These are phyloP conservation scores for Eremophila alpestris DNA, from an alignment of 2,797 vertebrate species.

Conservation along the genomic window DNA sequence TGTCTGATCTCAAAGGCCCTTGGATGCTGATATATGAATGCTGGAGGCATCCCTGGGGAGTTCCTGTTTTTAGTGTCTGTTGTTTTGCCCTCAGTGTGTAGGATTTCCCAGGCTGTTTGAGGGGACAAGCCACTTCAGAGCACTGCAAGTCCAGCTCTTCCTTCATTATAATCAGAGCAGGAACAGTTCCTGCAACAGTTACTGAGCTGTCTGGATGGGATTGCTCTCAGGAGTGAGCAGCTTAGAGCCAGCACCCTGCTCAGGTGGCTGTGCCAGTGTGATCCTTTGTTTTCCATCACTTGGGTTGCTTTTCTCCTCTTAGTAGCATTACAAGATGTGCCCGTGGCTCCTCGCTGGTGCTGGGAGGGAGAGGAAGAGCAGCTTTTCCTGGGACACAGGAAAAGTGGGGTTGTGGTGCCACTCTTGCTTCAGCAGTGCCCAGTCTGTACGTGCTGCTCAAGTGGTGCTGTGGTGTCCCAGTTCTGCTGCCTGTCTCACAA, in stretches of 20 bases:
- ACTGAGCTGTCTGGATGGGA: background rate
- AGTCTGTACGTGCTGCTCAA: rapidly evolving
- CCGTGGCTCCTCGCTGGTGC: rapidly evolving
- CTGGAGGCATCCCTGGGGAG: background rate
- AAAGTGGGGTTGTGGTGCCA: background rate
- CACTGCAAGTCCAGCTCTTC: background rate
- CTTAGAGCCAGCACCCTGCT: background rate
- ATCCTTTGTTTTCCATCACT: background rate
- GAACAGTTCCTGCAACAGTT: background rate
- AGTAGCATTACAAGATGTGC: background rate
- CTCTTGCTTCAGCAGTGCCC: background rate
- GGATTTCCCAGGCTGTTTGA: background rate
- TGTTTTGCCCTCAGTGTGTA: background rate
- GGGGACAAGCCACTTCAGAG: background rate
- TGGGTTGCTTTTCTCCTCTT: background rate
- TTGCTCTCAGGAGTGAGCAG: background rate
- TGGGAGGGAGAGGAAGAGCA: background rate
- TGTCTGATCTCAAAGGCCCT: background rate
- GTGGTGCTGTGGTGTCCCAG: background rate
- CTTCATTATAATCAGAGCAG: background rate
- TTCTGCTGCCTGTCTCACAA: background rate
- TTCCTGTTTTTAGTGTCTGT: background rate
- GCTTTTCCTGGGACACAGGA: background rate
- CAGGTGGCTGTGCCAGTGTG: background rate
- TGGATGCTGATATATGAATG: rapidly evolving